Evolutionary conservation across 1,140 invertebrate species (phyloP).

Genomic region (Drosophila jambulina): DNA sequence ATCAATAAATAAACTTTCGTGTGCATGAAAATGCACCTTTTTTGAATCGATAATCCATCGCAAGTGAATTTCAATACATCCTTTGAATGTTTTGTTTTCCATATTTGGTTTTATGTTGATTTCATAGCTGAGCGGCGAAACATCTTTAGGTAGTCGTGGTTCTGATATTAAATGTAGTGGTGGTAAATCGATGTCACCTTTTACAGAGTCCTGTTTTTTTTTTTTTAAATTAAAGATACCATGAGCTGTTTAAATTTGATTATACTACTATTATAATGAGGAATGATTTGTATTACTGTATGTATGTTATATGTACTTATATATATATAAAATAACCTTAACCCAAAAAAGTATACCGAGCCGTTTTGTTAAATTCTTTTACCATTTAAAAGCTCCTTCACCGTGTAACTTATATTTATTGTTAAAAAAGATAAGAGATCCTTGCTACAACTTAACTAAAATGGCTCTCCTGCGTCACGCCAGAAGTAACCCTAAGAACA

Average conservation of each 20-base stretch:
- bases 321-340: no score
- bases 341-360: no score
- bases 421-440: no score
- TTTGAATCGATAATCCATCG: conserved; percentile 87
- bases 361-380: no score
- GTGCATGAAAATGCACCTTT: conserved; percentile 88
- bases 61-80: conserved; percentile 88
- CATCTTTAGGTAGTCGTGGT: conserved; percentile 86
- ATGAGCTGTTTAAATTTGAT: neutral
- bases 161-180: conserved; percentile 87
- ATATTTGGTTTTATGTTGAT: conserved; percentile 88
- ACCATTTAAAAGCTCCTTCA: no score
- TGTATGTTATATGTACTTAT: no score
- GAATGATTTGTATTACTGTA: no score
- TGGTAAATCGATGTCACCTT: conserved; percentile 88
- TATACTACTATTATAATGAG: no score
- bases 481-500: no score
- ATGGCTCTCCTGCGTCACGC: no score
- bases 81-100: conserved; percentile 87
- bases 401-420: no score
- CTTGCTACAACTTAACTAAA: no score
- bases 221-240: neutral
- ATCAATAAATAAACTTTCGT: conserved; percentile 87
- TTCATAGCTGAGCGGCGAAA: conserved; percentile 88
- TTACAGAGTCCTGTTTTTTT: conserved; percentile 29